These are phyloP conservation scores for Acanthochromis polyacanthus DNA, from an alignment of 2,113 vertebrate genomes.

Conservation along the genomic window DNA sequence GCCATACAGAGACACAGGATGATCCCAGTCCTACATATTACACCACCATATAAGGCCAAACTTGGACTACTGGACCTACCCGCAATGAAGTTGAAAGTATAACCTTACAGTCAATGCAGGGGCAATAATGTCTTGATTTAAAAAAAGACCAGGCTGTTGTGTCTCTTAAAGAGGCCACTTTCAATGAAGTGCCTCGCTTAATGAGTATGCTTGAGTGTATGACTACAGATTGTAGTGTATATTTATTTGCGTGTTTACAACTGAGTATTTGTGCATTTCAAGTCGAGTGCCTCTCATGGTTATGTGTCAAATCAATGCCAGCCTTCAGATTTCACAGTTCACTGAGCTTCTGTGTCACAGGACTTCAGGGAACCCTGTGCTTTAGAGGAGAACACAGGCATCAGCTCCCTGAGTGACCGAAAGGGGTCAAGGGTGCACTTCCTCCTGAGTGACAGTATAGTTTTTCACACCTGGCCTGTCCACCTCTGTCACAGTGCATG, in stretches of 20 bases:
- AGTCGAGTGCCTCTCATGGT: conserved; percentile 26
- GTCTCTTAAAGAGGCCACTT: conserved; percentile 18
- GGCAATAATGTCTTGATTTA: neutral
- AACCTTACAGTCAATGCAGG: conserved; percentile 20
- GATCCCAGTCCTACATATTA: conserved; percentile 52
- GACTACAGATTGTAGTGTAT: neutral
- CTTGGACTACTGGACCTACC: conserved; percentile 19
- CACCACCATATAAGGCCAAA: conserved; percentile 42
- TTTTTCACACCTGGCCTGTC: conserved; percentile 17
- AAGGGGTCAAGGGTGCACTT: conserved; percentile 4
- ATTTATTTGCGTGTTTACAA: conserved; percentile 36
- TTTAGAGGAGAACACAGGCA: conserved; percentile 23
- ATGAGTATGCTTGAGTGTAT: conserved; percentile 22
- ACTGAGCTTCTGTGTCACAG: conserved; percentile 58
- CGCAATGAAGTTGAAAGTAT: neutral
- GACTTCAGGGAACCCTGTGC: conserved; percentile 19
- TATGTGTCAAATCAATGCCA: conserved; percentile 49
- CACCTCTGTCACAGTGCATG: conserved; percentile 4
- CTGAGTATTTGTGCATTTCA: conserved; percentile 24
- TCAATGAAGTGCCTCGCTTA: conserved; percentile 9
- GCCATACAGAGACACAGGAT: conserved; percentile 44
- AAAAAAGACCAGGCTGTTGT: conserved; percentile 6
- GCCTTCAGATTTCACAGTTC: conserved; percentile 56
- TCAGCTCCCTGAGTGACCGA: conserved; percentile 35
- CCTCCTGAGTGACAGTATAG: conserved; percentile 1